Evolutionary conservation across 2,888 invertebrate genomes (phyloP), one percentile per base, ranked within the genome.

Genomic region (Lapara coniferarum): DNA sequence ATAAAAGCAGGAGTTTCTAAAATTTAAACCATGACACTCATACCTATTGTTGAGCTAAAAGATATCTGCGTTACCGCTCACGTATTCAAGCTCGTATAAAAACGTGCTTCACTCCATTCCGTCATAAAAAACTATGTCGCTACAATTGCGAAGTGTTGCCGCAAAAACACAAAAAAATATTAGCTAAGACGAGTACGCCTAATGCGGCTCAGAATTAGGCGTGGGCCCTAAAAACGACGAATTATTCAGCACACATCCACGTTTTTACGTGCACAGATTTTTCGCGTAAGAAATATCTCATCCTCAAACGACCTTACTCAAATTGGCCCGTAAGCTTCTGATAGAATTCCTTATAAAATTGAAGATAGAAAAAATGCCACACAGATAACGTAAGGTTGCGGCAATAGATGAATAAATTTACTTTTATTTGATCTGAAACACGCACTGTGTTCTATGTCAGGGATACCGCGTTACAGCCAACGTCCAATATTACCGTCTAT

Each of bases 231-330:
- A 79, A 73, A 75, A 77, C 72, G 75, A 76, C 72, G 76, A 81
- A 80, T 80, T 84, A 86, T 86, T 85, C 84, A 70, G 72, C 71
- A 79, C 84, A 78, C 86, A 83, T 83, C 78, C 73, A 68, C 72
- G 76, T 72, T 74, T 78, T 78, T 81, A 83, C 84, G 85, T 82
- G 83, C 79, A 75, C 79, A 79, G 85, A 85, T 83, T 87, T 83
- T 82, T 81, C 74, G 75, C 74, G 76, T 74, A 77, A 78, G 49
- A 72, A 72, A 76, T 77, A 78, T 82, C 78, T 83, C 78, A 73
- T 77, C 76, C 78, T 71, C 75, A 72, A 81, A 79, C 76, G 78
- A 78, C 78, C 78, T 76, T 77, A 72, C 77, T 72, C 73, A 82
- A 81, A 84, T 78, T 78, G 78, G 78, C 74, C 78, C 73, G 75